Evolutionary conservation across 2,113 vertebrate genomes (phyloP).

Genomic region (Protomyctophum bolini): DNA sequence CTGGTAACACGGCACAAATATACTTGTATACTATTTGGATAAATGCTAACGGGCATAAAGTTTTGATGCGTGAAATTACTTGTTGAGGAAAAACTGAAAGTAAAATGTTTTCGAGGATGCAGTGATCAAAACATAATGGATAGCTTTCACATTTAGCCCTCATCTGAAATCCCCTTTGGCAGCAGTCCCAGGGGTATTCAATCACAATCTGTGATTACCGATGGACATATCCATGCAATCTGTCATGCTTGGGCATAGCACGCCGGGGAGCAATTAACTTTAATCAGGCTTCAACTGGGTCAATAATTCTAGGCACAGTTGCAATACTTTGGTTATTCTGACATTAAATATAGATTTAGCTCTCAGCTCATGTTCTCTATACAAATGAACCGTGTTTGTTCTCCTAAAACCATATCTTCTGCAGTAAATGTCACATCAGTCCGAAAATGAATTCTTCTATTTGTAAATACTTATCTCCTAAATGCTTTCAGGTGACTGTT

Average conservation of each 20-base stretch:
- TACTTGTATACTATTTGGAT: too few species aligned
- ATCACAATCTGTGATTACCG: constrained; percentile 34
- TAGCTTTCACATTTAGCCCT: constrained; percentile 54
- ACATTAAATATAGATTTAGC: constrained; percentile 31
- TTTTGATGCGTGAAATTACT: too few species aligned
- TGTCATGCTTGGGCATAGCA: constrained; percentile 49
- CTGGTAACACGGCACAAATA: too few species aligned
- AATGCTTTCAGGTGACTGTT: neutral
- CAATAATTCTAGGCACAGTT: constrained; percentile 60
- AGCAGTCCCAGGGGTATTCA: constrained; percentile 45
- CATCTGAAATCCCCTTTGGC: constrained; percentile 38
- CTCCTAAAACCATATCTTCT: neutral
- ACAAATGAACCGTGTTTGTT: constrained; percentile 23
- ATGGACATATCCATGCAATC: constrained; percentile 44
- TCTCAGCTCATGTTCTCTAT: neutral
- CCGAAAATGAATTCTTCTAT: neutral
- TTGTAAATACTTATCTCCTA: constrained; percentile 1
- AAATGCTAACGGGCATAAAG: too few species aligned
- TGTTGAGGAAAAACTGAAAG: too few species aligned
- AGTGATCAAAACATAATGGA: constrained; percentile 60
- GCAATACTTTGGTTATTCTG: constrained; percentile 40
- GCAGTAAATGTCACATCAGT: neutral
- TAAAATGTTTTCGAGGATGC: constrained; percentile 32
- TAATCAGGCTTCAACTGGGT: constrained; percentile 59
- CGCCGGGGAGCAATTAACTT: constrained; percentile 62